Conservation (phyloP, 2,797 vertebrate genomes). For the Sebastolobus alascanus region DNA sequence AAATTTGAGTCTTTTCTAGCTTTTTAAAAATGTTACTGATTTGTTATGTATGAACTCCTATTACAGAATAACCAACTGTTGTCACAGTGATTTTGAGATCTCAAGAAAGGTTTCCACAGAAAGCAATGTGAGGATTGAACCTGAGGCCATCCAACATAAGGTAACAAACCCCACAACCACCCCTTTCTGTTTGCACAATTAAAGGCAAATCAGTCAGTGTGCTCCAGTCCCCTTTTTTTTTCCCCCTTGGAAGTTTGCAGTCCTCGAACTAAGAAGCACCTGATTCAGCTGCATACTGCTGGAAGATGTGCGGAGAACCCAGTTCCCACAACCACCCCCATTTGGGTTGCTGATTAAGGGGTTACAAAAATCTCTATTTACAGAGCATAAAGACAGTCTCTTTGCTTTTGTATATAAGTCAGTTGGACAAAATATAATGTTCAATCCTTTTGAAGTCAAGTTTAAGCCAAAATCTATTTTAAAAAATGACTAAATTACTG, state of each 20-base stretch:
- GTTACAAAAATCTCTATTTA: too few species aligned
- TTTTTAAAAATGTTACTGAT: background rate
- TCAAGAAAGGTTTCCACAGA: background rate
- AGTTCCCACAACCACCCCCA: too few species aligned
- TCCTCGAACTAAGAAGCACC: too few species aligned
- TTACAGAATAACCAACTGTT: conserved; percentile 5
- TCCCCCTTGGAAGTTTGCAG: too few species aligned
- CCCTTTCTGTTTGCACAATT: rapidly evolving
- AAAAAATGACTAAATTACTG: background rate
- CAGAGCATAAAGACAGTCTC: background rate
- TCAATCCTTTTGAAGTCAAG: background rate
- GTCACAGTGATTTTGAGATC: background rate
- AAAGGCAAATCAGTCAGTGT: background rate
- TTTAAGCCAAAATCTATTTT: background rate
- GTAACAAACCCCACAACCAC: background rate
- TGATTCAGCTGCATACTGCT: too few species aligned
- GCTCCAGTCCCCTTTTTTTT: too few species aligned
- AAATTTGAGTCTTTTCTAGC: background rate
- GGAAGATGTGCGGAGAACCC: too few species aligned
- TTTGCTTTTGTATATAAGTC: background rate
- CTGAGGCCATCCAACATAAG: background rate
- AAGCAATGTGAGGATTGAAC: background rate
- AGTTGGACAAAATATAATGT: background rate
- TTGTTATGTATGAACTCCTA: too few species aligned
- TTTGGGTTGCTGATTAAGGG: too few species aligned